Conservation (phyloP, 2,113 vertebrate species). For the Callionymus lyra region DNA sequence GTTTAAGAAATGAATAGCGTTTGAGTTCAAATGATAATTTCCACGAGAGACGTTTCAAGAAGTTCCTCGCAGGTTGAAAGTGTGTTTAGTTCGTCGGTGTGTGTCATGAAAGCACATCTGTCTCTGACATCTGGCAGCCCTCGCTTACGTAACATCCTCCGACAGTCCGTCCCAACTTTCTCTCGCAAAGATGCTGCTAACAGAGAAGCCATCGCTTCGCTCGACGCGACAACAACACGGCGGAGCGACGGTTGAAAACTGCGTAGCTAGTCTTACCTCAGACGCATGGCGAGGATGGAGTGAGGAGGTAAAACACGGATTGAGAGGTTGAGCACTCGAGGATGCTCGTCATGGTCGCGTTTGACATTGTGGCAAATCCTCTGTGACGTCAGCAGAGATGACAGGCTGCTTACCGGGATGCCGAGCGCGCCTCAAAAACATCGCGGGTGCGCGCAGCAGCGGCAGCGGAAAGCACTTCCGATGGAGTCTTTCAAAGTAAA, state of each 20-base stretch:
- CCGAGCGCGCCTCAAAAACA: conserved; percentile 30
- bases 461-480: conserved; percentile 16
- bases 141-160: conserved; percentile 46
- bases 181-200: conserved; percentile 1
- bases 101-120: conserved; percentile 25
- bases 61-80: too few species aligned
- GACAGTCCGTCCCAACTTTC: conserved; percentile 38
- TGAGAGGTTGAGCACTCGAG: conserved; percentile 17
- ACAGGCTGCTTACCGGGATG: conserved; percentile 37
- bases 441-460: conserved; percentile 22
- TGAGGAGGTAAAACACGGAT: neutral
- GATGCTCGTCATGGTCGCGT: conserved; percentile 29
- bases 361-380: conserved; percentile 62
- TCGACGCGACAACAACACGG: too few species aligned
- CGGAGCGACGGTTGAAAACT: neutral
- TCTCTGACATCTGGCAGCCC: conserved; percentile 26
- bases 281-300: conserved; percentile 23
- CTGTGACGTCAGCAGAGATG: conserved; percentile 44
- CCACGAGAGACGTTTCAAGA: too few species aligned
- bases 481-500: conserved; percentile 23
- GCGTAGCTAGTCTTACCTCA: conserved; percentile 30
- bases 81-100: neutral
- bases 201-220: too few species aligned
- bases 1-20: too few species aligned
- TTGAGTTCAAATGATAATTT: too few species aligned